Percentiles rank a stretch among this genome's conserved stretches.
Conservation (phyloP, 2,888 invertebrate species). For the Neocrepidodera transversa region DNA sequence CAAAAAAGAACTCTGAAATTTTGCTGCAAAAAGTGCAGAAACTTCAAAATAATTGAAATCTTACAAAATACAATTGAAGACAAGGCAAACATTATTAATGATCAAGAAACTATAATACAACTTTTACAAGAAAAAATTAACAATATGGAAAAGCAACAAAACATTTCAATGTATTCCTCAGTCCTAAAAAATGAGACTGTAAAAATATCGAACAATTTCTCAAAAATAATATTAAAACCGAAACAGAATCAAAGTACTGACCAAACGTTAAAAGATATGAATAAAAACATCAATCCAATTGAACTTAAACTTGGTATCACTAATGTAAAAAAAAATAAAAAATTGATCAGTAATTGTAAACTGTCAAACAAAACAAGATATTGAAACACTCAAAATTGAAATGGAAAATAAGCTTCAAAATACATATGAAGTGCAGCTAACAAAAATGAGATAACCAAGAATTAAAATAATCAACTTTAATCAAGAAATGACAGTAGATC, state of each 20-base stretch:
- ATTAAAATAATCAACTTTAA: too few relatives aligned
- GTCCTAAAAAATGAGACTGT: neutral
- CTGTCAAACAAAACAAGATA: too few relatives aligned
- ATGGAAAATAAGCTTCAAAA: too few relatives aligned
- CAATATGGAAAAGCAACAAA: neutral
- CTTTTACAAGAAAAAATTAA: conserved; percentile 5
- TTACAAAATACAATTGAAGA: conserved; percentile 14
- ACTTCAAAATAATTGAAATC: conserved; percentile 5
- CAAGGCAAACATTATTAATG: conserved; percentile 4
- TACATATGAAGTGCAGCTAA: too few relatives aligned
- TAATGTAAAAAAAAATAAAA: too few relatives aligned
- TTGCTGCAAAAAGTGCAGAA: conserved; percentile 11
- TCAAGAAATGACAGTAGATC: neutral
- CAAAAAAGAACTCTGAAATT: conserved; percentile 15
- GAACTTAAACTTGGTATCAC: neutral
- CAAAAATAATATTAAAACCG: neutral
- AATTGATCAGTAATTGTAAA: too few relatives aligned
- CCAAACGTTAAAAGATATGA: neutral
- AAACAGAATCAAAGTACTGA: neutral
- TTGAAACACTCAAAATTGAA: too few relatives aligned
- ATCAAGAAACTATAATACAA: conserved; percentile 10
- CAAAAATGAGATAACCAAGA: neutral
- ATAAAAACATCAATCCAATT: neutral
- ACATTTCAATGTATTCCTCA: conserved; percentile 1
- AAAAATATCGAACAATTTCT: neutral